Evolutionary conservation across 2,797 vertebrate species (phyloP), one percentile per base, ranked within the genome.

Genomic region (Diplodus puntazzo): DNA sequence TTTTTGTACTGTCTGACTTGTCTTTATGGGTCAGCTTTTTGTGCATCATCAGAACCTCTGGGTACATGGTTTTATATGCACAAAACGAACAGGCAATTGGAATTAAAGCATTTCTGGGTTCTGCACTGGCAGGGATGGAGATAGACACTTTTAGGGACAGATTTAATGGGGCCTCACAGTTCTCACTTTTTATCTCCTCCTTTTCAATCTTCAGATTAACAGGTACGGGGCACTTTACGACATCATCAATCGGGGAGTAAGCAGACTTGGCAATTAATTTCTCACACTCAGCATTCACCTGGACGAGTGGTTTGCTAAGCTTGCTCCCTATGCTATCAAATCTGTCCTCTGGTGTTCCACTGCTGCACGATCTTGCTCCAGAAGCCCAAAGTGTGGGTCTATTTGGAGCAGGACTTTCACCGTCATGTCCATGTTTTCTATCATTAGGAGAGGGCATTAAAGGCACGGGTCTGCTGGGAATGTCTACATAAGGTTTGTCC

Each of bases 41-140:
- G 93, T 99, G 98, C 92, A 99, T 97, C 25, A 94, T 89, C 55
- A 99, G 87, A 52, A 99, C 97, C 85, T 99, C 98, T 0, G 98
- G 98, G 84, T 98, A 98, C 55, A 98, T 91, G 1, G 97, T 98
- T 94, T 95, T 96, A 87, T 96, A 99, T 13, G 96, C 86, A 91
- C 98, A 99, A 61, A 95, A 95, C 0, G 96, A 92, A 71, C 98
- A 99, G 69, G 93, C 90, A 58, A 85, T 94, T 57, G 92, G 94
- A 55, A 91, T 87, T 80, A 95, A 87, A 1, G 94, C 80, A 46
- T 84, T 92, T 80, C 86, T 94, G 55, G 94, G 91, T 77, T 94
- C 71, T 11, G 94, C 88, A 75, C 91, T 82, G 45, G 92, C 90
- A 0, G 95, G 77, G 64, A 95, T 82, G 0, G 93, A 90, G 34